These are phyloP conservation scores for Brachionus calyciflorus DNA, from an alignment of 1,140 invertebrate genomes.

Conservation along the genomic window DNA sequence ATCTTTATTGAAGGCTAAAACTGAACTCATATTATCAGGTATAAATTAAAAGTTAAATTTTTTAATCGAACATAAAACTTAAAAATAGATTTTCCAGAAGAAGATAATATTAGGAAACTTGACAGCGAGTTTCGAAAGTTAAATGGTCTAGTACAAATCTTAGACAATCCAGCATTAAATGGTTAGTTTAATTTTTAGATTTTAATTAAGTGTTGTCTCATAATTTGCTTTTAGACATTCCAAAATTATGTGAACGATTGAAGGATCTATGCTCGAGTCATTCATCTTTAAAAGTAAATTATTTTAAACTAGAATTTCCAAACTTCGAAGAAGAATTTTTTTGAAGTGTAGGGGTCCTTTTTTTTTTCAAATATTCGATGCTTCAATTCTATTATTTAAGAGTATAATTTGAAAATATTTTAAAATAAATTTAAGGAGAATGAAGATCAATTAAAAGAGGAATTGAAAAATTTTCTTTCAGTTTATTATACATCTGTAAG, in stretches of 20 bases:
- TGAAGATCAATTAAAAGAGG: background rate
- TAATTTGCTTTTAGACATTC: background rate
- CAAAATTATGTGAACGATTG: background rate
- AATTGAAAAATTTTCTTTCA: conserved; percentile 30
- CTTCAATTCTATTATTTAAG: no score
- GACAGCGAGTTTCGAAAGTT: conserved; percentile 24
- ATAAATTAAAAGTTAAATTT: background rate
- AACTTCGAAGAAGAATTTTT: no score
- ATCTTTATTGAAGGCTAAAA: conserved; percentile 15
- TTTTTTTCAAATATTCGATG: no score
- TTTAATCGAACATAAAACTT: background rate
- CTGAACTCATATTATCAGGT: conserved; percentile 38
- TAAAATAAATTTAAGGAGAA: background rate
- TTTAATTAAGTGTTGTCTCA: background rate
- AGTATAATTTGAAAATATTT: background rate
- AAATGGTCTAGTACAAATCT: background rate
- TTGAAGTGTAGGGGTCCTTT: no score
- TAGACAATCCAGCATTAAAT: conserved; percentile 32
- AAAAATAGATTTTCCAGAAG: conserved; percentile 11
- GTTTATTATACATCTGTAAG: conserved; percentile 26
- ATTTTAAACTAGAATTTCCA: background rate
- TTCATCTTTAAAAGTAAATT: background rate
- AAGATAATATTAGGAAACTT: conserved; percentile 9
- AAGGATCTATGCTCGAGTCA: background rate
- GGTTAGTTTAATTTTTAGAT: background rate